These are phyloP conservation scores for Willowsia nigromaculata DNA, from an alignment of 2,888 invertebrate genomes.

Conservation along the genomic window DNA sequence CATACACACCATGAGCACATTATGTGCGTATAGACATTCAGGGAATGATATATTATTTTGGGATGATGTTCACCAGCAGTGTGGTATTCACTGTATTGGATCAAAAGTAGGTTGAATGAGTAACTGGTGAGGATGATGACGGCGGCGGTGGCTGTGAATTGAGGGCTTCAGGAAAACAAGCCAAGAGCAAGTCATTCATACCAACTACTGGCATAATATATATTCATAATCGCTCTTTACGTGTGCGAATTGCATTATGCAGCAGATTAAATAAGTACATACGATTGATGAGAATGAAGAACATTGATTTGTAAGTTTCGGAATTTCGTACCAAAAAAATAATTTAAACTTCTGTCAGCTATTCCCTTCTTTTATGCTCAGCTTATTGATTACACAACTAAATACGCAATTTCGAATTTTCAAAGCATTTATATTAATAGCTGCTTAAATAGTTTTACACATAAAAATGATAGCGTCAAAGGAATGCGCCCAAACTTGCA, in stretches of 20 bases:
- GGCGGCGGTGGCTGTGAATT: slow-evolving; percentile 41
- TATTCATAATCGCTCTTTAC: background rate
- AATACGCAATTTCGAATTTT: too few relatives aligned
- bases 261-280: background rate
- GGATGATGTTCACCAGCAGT: slow-evolving; percentile 19
- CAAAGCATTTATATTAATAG: too few relatives aligned
- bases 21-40: background rate
- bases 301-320: too few relatives aligned
- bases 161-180: slow-evolving; percentile 66
- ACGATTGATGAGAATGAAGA: background rate
- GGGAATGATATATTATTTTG: slow-evolving; percentile 17
- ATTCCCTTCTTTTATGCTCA: too few relatives aligned
- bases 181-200: slow-evolving; percentile 65
- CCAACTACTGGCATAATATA: background rate
- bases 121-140: slow-evolving; percentile 43
- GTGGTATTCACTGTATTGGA: slow-evolving; percentile 5
- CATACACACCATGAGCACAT: background rate
- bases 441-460: too few relatives aligned
- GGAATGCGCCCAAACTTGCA: background rate
- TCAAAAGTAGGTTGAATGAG: slow-evolving; percentile 67
- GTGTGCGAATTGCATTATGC: background rate
- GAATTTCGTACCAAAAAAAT: too few relatives aligned
- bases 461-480: too few relatives aligned
- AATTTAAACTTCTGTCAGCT: too few relatives aligned
- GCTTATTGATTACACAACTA: too few relatives aligned